A percentile compares a stretch with the other conserved stretches of the same genome.
phyloP scores from a whole-genome alignment of 2,113 vertebrate species.

The Dendropsophus ebraccatus region DNA sequence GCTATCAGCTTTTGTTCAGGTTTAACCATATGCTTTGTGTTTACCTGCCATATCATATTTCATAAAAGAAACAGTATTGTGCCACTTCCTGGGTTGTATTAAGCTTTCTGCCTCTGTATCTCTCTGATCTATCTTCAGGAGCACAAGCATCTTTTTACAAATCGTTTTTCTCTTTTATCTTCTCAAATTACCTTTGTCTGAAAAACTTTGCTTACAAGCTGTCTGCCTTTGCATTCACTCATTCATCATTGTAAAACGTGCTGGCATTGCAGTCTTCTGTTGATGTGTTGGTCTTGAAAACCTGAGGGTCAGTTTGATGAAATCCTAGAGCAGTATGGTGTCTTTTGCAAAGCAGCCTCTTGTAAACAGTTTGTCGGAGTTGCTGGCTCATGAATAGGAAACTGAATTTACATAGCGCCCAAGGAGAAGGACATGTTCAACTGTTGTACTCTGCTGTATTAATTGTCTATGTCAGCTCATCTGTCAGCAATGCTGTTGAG shows the following conservation, averaged over 20 bases:
- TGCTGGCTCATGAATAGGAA: slow-evolving; percentile 27
- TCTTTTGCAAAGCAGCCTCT: slow-evolving; percentile 42
- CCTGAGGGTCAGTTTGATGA: slow-evolving; percentile 62
- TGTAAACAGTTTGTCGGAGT: slow-evolving; percentile 26
- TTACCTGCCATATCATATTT: slow-evolving; percentile 59
- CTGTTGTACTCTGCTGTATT: slow-evolving; percentile 5
- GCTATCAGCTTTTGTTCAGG: slow-evolving; percentile 53
- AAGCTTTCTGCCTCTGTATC: slow-evolving; percentile 43
- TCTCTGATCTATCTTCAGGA: slow-evolving; percentile 54
- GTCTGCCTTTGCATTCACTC: slow-evolving; percentile 62
- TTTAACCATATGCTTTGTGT: slow-evolving; percentile 51
- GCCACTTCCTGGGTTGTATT: slow-evolving; percentile 31
- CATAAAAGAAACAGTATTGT: slow-evolving; percentile 6
- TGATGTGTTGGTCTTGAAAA: slow-evolving; percentile 60
- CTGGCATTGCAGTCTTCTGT: slow-evolving; percentile 51
- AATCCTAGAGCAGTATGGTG: slow-evolving; percentile 22
- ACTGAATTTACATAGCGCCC: slow-evolving; percentile 1
- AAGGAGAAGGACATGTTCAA: slow-evolving; percentile 11
- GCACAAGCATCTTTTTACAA: slow-evolving; percentile 56
- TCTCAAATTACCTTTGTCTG: slow-evolving; percentile 62
- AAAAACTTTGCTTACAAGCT: slow-evolving; percentile 59
- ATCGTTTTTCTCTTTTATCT: slow-evolving; percentile 60
- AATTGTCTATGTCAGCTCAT: slow-evolving; percentile 21
- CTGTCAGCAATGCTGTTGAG: slow-evolving; percentile 11
- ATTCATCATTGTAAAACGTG: slow-evolving; percentile 62